phyloP scores from a whole-genome alignment of 2,113 vertebrate species.

The Aix galericulata region DNA sequence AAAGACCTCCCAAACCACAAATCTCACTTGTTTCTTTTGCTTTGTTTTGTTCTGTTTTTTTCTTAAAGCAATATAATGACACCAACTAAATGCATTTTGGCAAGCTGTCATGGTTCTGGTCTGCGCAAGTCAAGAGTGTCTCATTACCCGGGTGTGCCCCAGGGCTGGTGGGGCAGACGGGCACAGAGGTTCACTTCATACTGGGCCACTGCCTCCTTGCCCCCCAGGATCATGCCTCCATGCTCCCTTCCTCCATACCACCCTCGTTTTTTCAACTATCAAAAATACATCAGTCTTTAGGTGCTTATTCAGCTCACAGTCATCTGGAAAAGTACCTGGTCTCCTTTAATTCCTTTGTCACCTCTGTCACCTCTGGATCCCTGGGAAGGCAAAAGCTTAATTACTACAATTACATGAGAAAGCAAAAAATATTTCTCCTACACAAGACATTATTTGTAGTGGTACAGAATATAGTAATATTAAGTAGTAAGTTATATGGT shows the following conservation, averaged over 20 bases:
- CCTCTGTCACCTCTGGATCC: constrained; percentile 91
- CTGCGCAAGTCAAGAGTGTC: background rate
- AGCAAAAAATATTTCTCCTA: background rate
- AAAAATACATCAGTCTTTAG: background rate
- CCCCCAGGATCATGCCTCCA: background rate
- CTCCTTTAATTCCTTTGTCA: constrained; percentile 89
- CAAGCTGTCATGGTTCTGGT: background rate
- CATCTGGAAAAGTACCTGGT: constrained; percentile 81
- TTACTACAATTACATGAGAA: background rate
- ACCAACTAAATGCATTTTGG: background rate
- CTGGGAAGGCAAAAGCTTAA: constrained; percentile 64
- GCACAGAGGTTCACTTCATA: background rate
- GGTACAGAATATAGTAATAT: background rate
- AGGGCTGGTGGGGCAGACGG: background rate
- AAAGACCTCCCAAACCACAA: accelerated
- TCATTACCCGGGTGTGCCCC: accelerated
- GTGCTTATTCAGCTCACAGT: background rate
- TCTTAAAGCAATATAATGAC: accelerated
- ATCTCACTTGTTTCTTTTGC: background rate
- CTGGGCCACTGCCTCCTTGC: background rate
- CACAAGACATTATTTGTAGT: accelerated
- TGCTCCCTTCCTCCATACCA: background rate
- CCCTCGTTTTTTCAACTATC: background rate
- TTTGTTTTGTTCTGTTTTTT: background rate
- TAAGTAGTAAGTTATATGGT: background rate